Conservation (phyloP, 2,888 invertebrate genomes). For the Salticus scenicus region DNA sequence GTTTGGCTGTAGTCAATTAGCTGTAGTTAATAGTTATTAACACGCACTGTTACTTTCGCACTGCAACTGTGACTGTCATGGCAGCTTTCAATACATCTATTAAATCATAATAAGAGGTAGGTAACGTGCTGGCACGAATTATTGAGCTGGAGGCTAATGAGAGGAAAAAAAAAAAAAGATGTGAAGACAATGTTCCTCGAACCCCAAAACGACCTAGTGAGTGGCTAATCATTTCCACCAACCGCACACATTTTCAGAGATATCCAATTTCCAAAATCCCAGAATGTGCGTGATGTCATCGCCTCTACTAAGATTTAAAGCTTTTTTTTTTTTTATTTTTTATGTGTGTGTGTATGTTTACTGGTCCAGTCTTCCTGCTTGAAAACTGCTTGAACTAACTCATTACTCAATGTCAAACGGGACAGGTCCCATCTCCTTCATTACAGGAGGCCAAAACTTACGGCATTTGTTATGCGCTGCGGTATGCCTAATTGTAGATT, state of each 20-base stretch:
- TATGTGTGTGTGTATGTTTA: no score
- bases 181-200: constrained; percentile 9
- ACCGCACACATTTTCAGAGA: neutral
- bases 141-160: neutral
- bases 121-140: neutral
- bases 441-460: constrained; percentile 24
- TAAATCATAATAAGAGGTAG: no score
- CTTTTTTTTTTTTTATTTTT: constrained; percentile 17
- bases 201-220: neutral
- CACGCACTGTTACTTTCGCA: no score
- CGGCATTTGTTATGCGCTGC: constrained; percentile 11
- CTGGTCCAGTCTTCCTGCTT: constrained; percentile 4
- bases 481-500: neutral
- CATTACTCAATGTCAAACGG: constrained; percentile 49
- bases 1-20: no score
- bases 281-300: constrained; percentile 50
- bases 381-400: neutral
- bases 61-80: no score
- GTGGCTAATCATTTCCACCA: neutral
- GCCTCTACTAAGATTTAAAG: constrained; percentile 26
- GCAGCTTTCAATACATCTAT: no score
- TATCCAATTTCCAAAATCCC: constrained; percentile 32
- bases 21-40: no score
- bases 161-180: neutral
- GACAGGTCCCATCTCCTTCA: constrained; percentile 34